phyloP scores from a whole-genome alignment of 2,113 vertebrate genomes.

The Colistium nudipinnis region DNA sequence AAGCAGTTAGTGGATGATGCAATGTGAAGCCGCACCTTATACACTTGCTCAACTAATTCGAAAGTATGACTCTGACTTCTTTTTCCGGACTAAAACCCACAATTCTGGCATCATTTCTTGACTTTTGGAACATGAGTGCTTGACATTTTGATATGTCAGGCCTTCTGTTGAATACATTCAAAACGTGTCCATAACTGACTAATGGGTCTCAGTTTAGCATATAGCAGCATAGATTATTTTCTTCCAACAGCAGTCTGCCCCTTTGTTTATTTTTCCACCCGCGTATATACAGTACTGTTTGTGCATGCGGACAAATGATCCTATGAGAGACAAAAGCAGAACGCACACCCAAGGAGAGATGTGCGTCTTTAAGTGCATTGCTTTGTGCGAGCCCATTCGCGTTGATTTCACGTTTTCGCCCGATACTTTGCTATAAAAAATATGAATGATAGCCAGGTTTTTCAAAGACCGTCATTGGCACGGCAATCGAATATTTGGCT shows the following conservation, averaged over 20 bases:
- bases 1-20: conserved; percentile 4
- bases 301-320: no score
- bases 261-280: not conserved
- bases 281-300: not conserved
- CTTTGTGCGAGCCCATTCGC: not conserved
- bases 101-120: not conserved
- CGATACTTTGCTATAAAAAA: not conserved
- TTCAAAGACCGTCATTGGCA: no score
- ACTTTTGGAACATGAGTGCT: not conserved
- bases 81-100: not conserved
- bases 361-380: not conserved
- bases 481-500: not conserved
- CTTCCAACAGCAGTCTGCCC: not conserved
- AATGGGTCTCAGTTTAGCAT: conserved; percentile 1
- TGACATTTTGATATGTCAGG: conserved; percentile 11
- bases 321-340: no score
- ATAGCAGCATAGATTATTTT: not conserved
- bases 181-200: not conserved
- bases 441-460: not conserved
- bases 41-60: not conserved
- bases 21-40: not conserved
- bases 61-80: not conserved
- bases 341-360: no score
- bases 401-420: not conserved
- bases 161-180: not conserved